phyloP scores from a whole-genome alignment of 2,797 vertebrate species.

The Pseudomugil gertrudae region DNA sequence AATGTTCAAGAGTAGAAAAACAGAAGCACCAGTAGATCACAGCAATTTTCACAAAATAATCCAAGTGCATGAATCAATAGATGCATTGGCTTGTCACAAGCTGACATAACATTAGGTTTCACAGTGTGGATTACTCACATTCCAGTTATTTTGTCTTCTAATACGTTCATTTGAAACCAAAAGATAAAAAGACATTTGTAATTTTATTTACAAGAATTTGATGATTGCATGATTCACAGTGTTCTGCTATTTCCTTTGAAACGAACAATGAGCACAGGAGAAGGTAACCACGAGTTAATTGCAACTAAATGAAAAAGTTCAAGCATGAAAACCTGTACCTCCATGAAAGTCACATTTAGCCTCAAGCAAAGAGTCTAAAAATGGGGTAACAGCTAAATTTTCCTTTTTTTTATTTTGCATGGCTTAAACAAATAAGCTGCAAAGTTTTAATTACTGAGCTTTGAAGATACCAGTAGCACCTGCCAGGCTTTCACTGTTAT shows the following conservation, averaged over 20 bases:
- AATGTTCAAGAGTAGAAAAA: background rate
- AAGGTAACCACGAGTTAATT: background rate
- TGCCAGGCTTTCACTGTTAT: background rate
- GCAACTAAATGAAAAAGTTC: background rate
- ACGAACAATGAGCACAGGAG: background rate
- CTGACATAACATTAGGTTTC: no score
- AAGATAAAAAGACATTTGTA: background rate
- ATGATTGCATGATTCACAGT: background rate
- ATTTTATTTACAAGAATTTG: background rate
- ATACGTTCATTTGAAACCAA: background rate
- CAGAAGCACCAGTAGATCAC: background rate
- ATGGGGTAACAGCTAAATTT: background rate
- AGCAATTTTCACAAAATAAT: background rate
- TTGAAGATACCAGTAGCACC: slow-evolving; percentile 2
- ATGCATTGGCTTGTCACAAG: background rate
- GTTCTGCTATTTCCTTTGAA: background rate
- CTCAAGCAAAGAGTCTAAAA: slow-evolving; percentile 6
- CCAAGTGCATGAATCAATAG: background rate
- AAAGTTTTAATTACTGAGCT: background rate
- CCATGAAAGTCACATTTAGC: background rate
- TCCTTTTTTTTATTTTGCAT: slow-evolving; percentile 1
- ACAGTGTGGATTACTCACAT: no score
- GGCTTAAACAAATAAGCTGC: slow-evolving; percentile 13
- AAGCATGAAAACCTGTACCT: background rate
- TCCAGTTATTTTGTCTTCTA: no score